Evolutionary conservation across 23 tunicate species (phyloP).

Genomic region (Halocynthia aurantium): DNA sequence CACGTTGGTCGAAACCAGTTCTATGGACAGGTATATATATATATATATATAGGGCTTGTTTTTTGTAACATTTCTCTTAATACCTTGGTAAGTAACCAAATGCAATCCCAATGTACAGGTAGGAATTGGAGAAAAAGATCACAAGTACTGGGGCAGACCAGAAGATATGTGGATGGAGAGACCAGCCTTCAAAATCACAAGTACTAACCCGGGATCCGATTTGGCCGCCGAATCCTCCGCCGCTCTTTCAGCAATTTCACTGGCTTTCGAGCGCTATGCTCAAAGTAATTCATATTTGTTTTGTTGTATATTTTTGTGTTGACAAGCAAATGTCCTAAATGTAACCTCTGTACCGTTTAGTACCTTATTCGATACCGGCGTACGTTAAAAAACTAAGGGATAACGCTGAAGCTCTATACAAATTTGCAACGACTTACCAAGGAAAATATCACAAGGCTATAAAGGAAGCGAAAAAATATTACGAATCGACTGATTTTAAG

Average conservation of each 20-base stretch:
- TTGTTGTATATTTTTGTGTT: not conserved
- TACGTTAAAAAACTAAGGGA: slow-evolving; percentile 34
- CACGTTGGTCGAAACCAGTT: slow-evolving; percentile 58
- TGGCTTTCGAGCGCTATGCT: slow-evolving; percentile 38
- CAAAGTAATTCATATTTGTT: slow-evolving; percentile 15
- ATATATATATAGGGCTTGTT: not conserved
- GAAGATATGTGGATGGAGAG: slow-evolving; percentile 41
- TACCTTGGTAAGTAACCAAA: not conserved
- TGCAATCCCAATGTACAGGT: slow-evolving; percentile 25
- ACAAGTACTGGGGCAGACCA: slow-evolving; percentile 84
- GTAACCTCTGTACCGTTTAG: not conserved
- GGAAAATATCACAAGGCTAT: slow-evolving; percentile 64
- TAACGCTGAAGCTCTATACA: slow-evolving; percentile 44
- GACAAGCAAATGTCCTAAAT: not conserved
- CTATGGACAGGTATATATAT: slow-evolving; percentile 80
- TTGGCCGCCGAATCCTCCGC: slow-evolving; percentile 88
- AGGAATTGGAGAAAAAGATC: slow-evolving; percentile 69
- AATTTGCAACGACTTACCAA: slow-evolving; percentile 43
- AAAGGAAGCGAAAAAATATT: slow-evolving; percentile 44
- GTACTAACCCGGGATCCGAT: slow-evolving; percentile 76
- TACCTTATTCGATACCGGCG: slow-evolving; percentile 6
- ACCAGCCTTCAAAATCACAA: slow-evolving; percentile 68
- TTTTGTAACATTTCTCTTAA: not conserved
- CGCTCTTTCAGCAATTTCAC: slow-evolving; percentile 79
- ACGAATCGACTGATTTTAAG: slow-evolving; percentile 55